Evolutionary conservation across 1,140 invertebrate species (phyloP).

Genomic region (Brachionus calyciflorus): DNA sequence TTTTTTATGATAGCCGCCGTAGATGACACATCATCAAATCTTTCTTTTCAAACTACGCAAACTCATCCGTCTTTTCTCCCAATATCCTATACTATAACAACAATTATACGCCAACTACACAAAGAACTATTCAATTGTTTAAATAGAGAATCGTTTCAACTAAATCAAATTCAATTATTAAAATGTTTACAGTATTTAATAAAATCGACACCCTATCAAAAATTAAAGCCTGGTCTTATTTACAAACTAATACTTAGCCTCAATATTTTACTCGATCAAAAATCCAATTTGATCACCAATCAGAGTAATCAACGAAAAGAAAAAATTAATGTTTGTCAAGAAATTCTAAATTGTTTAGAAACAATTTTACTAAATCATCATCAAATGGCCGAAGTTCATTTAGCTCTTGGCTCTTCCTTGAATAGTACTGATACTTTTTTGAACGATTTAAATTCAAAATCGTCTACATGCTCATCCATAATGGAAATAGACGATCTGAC

Average conservation of each 20-base stretch:
- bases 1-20: constrained; percentile 40
- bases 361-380: constrained; percentile 6
- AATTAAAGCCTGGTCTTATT: constrained; percentile 23
- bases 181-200: constrained; percentile 39
- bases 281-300: background rate
- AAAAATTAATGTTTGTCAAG: background rate
- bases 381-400: constrained; percentile 39
- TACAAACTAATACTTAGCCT: constrained; percentile 33
- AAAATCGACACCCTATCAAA: constrained; percentile 25
- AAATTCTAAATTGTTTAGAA: constrained; percentile 34
- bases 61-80: constrained; percentile 26
- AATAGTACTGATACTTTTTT: constrained; percentile 1
- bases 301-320: background rate
- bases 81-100: background rate
- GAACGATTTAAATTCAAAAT: background rate
- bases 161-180: constrained; percentile 9
- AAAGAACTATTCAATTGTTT: constrained; percentile 25
- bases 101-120: constrained; percentile 13
- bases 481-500: background rate
- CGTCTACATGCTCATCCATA: background rate
- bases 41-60: constrained; percentile 6
- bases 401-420: background rate
- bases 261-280: background rate
- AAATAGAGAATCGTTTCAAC: constrained; percentile 15
- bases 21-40: background rate